Conservation (phyloP, 2,888 invertebrate species). For the Drosophila tanythrix region DNA sequence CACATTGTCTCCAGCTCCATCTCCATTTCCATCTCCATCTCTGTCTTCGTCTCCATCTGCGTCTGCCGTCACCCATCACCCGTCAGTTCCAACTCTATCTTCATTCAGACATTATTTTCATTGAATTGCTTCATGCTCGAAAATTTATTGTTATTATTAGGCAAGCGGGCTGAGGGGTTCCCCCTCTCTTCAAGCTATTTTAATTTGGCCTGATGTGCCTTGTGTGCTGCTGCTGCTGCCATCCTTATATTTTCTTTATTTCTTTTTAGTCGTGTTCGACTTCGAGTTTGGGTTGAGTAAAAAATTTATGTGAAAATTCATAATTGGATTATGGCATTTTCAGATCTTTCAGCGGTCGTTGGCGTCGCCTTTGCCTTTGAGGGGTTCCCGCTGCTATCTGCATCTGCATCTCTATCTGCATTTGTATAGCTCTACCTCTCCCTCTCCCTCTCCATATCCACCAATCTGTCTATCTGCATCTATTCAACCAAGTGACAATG, state of each 20-base stretch:
- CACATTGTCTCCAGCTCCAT: constrained; percentile 12
- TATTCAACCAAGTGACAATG: constrained; percentile 62
- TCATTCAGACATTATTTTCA: constrained; percentile 73
- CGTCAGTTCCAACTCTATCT: constrained; percentile 33
- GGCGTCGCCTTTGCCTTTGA: constrained; percentile 41
- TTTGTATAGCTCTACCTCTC: background rate
- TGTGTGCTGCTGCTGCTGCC: constrained; percentile 16
- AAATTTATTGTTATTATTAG: constrained; percentile 79
- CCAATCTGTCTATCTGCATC: background rate
- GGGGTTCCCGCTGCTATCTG: constrained; percentile 51
- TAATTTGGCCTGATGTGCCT: constrained; percentile 41
- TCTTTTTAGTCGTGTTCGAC: constrained; percentile 3
- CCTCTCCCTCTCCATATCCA: background rate
- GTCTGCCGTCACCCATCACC: background rate
- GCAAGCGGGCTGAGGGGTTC: constrained; percentile 27
- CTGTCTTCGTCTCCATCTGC: constrained; percentile 1
- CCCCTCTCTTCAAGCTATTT: constrained; percentile 38
- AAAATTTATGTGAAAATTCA: constrained; percentile 81
- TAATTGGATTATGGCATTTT: constrained; percentile 80
- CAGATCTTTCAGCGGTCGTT: constrained; percentile 70
- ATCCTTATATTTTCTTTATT: constrained; percentile 3
- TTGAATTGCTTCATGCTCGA: constrained; percentile 74
- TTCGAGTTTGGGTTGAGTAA: constrained; percentile 54
- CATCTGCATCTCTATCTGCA: constrained; percentile 12
- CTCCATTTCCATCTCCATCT: constrained; percentile 6